Evolutionary conservation across 2,888 invertebrate genomes (phyloP).

Genomic region (Pseudoips prasinana): DNA sequence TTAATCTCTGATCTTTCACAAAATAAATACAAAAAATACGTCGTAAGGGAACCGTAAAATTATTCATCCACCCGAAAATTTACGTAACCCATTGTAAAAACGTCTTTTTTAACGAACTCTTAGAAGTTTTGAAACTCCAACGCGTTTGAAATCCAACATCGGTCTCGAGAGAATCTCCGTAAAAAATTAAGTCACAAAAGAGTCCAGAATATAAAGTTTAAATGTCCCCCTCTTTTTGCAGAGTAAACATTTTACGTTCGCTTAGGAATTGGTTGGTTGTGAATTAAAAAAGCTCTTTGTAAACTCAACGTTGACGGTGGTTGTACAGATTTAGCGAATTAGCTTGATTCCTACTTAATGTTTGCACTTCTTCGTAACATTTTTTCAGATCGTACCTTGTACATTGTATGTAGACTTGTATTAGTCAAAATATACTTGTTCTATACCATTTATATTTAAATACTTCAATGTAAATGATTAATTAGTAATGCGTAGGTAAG

Average conservation of each 20-base stretch:
- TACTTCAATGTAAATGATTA: too few species aligned
- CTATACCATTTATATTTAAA: too few species aligned
- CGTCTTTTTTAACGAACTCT: conserved; percentile 73
- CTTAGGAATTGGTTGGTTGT: conserved; percentile 53
- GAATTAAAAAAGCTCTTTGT: conserved; percentile 56
- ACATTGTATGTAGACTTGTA: too few species aligned
- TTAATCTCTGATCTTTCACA: conserved; percentile 24
- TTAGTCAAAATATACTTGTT: too few species aligned
- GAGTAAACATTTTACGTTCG: conserved; percentile 76
- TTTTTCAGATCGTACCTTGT: too few species aligned
- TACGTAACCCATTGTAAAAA: conserved; percentile 77
- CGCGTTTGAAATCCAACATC: conserved; percentile 71
- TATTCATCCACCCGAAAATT: conserved; percentile 59
- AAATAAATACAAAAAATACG: conserved; percentile 39
- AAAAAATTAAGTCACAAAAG: conserved; percentile 77
- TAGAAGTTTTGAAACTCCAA: conserved; percentile 63
- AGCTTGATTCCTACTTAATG: too few species aligned
- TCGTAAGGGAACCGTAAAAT: conserved; percentile 61
- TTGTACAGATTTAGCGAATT: conserved; percentile 32
- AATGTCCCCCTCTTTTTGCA: conserved; percentile 62
- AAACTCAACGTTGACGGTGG: conserved; percentile 27
- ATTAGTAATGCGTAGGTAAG: too few species aligned
- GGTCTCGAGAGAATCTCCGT: conserved; percentile 66
- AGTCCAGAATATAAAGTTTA: conserved; percentile 66
- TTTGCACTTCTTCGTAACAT: too few species aligned